Percentiles rank a stretch among this genome's conserved stretches.
phyloP scores from a whole-genome alignment of 2,113 vertebrate species.

The Chaetorhynchus papuensis region DNA sequence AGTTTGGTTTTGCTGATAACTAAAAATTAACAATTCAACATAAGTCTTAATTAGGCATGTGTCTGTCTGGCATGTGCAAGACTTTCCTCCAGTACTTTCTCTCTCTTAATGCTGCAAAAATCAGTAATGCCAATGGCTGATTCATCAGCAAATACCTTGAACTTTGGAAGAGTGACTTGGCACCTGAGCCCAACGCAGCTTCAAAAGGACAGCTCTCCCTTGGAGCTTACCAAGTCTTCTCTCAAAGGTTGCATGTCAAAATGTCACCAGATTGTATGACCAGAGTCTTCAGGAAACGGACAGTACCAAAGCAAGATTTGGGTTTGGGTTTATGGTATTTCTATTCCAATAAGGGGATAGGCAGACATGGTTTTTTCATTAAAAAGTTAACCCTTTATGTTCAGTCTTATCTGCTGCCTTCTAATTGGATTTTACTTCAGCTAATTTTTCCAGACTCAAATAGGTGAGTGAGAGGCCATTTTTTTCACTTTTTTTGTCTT shows the following conservation, averaged over 20 bases:
- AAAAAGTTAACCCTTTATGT: background rate
- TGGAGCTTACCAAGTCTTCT: background rate
- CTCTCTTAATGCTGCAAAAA: background rate
- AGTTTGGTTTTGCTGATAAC: constrained; percentile 33
- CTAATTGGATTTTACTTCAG: background rate
- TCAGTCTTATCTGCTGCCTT: background rate
- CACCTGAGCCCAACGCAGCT: background rate
- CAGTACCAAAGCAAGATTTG: background rate
- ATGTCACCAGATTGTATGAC: background rate
- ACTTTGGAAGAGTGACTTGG: background rate
- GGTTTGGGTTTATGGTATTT: background rate
- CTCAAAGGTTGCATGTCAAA: background rate
- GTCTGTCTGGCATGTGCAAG: background rate
- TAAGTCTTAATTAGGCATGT: background rate
- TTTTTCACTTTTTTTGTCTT: background rate
- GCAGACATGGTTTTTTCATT: rapidly evolving
- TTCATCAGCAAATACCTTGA: background rate
- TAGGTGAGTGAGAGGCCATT: background rate
- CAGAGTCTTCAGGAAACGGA: background rate
- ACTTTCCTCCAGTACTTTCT: background rate
- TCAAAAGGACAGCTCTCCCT: background rate
- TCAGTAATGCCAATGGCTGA: background rate
- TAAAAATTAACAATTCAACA: constrained; percentile 12
- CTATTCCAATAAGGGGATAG: background rate
- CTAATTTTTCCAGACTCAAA: background rate